A percentile compares a stretch with the other conserved stretches of the same genome.
These are phyloP conservation scores for Microtus ochrogaster DNA, from an alignment of 2,113 vertebrate species.

Conservation along the genomic window DNA sequence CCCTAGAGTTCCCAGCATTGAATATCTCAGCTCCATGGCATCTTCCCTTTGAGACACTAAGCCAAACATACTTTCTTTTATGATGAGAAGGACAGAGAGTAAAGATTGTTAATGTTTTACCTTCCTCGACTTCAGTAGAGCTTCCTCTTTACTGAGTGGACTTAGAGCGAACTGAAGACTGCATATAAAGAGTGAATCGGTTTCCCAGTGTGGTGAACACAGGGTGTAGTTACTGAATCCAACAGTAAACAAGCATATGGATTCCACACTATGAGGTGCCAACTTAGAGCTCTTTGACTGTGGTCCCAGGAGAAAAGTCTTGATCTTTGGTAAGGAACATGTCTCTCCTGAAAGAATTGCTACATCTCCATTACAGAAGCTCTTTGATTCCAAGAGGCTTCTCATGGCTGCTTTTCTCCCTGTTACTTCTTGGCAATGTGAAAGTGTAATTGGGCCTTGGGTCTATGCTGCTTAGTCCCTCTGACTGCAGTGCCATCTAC, in stretches of 20 bases:
- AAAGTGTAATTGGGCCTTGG: no score
- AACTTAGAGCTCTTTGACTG: neutral
- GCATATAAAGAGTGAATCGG: neutral
- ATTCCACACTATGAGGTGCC: neutral
- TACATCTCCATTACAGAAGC: no score
- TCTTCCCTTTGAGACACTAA: neutral
- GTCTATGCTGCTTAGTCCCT: no score
- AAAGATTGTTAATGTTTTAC: neutral
- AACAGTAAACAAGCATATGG: neutral
- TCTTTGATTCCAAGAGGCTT: no score
- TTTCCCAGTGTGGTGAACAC: neutral
- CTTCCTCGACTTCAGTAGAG: neutral
- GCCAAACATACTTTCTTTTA: slow-evolving; percentile 4
- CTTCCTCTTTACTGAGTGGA: neutral
- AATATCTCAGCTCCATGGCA: neutral
- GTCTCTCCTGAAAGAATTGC: no score
- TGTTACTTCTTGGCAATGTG: no score
- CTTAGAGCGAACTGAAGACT: neutral
- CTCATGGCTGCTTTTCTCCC: no score
- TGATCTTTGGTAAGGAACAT: no score
- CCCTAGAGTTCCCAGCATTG: neutral
- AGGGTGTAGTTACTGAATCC: neutral
- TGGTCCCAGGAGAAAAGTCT: neutral
- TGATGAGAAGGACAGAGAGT: neutral
- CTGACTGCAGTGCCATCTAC: no score